Base-by-base conservation (phyloP, 2,888 invertebrate species). In the Drosophila subsilvestris region DNA sequence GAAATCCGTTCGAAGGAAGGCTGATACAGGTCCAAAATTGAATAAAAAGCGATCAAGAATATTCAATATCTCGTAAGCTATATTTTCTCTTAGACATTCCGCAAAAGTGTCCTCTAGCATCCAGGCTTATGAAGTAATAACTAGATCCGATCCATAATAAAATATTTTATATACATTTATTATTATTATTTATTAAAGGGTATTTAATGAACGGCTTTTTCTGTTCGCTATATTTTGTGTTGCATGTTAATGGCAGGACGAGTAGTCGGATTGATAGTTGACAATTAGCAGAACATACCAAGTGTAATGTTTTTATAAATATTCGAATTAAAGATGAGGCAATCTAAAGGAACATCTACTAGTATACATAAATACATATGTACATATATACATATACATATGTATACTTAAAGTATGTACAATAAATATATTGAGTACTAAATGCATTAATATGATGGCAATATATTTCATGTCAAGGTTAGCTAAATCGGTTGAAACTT, bases 211-310 rank as follows among this genome's bases (percentile, higher is more conserved):
- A 37, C 42, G 58, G 12, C 17, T 8, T 10, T 9, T 20, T 18
- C 37, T 27, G 50, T 57, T 68, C 70, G 49, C 48, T 50, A 43
- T 51, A 51, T 60, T 61, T 47, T 60, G 59, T 67, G 68, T 82
- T 77, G 86, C 80, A 86, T 79, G 86, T 62, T 62, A 73, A 73
- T 59, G 62, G 43, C 56, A 63, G 53, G 59, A 65, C 74, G 74
- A 69, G 57, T 66, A 77, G 55, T 69, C 60, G 74, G 27, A 63
- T 65, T 70, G 70, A 67, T 76, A 63, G 69, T 67, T 76, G 66
- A 85, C 80, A 87, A 87, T 87, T 85, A 85, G 75, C 54, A 75
- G 62, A 63, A 66, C 79, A 81, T 63, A 45, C 42, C 49, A 29
- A 65, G 68, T 61, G 53, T 47, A 62, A 57, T 47, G 29, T 32